Percentiles rank a stretch among this genome's conserved stretches.
These are phyloP conservation scores for Zaprionus inermis DNA, from an alignment of 1,140 invertebrate species.

Conservation along the genomic window DNA sequence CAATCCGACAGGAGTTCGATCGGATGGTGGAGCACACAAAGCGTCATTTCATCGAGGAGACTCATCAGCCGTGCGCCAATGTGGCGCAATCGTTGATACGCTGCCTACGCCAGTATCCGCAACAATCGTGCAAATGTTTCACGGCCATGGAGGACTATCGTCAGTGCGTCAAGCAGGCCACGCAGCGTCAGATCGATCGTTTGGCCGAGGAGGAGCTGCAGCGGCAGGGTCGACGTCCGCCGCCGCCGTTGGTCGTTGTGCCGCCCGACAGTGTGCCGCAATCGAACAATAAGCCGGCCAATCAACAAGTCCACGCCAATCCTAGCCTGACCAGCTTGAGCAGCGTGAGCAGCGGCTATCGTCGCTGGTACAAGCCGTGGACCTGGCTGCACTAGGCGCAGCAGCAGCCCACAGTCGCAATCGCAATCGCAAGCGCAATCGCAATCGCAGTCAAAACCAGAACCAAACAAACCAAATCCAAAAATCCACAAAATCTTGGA, in stretches of 20 bases:
- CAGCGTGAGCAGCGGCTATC: background rate
- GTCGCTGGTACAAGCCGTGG: conserved; percentile 56
- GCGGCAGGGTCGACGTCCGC: background rate
- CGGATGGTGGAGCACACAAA: conserved; percentile 38
- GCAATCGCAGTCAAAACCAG: background rate
- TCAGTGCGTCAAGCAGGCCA: conserved; percentile 44
- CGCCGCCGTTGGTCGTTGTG: conserved; percentile 8
- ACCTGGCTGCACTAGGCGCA: conserved; percentile 50
- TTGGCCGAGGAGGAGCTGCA: conserved; percentile 8
- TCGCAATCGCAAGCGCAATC: too few relatives aligned
- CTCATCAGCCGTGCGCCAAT: conserved; percentile 37
- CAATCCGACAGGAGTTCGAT: conserved; percentile 56
- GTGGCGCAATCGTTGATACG: conserved; percentile 30
- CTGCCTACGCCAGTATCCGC: conserved; percentile 43
- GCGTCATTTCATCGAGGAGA: conserved; percentile 22
- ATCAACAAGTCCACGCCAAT: too few relatives aligned
- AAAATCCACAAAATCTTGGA: background rate
- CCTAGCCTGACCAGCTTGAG: too few relatives aligned
- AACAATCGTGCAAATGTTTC: conserved; percentile 51
- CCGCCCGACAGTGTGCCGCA: conserved; percentile 14
- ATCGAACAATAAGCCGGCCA: background rate
- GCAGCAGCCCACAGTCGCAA: background rate
- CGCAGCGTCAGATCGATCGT: conserved; percentile 47
- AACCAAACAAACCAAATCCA: background rate
- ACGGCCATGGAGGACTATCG: conserved; percentile 56